Base-by-base conservation (phyloP, 2,888 invertebrate species). In the Stictocephala bisonia region DNA sequence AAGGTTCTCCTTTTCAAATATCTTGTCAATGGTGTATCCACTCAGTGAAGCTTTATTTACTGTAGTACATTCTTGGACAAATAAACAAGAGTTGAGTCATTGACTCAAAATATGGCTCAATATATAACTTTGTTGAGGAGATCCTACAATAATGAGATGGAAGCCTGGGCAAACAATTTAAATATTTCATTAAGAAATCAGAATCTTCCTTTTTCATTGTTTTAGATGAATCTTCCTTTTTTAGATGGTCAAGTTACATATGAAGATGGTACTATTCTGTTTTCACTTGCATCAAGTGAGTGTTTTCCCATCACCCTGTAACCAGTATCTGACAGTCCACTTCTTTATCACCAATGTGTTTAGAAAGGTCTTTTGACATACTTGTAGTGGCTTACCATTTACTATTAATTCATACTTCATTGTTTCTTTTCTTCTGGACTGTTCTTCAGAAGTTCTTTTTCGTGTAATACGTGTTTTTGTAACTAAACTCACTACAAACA, bases 21-120 rank as follows among this genome's bases (percentile, higher is more conserved):
- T 67, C 66, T 67, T 67, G 26, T 44, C 66, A 67, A 67, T 44
- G 24, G 44, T 67, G 44, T 26, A 67, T 44, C 66, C 24, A 67
- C 66, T 67, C 26, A 44, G 44, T 18, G 15, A 26, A 31, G 22
- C 44, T 44, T 67, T 60, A 9, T 18, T 29, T 22, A 26, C 22
- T n/a, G 7, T 67, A 44, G 20, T 44, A 67, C 66, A 67, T 24
- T 44, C 44, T 18, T 67, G n/a, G n/a, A 15, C 66, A 44, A 44
- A 67, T 44, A 44, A 67, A 44, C 41, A 18, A 64, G 18, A 64
- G 20, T 22, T 64, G 26, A 18, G 64, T 67, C 66, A 67, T 67
- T 20, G 44, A 44, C 15, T 44, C 44, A 44, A 67, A 67, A n/a
- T 4, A n/a, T 24, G 44, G 44, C 44, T 44, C 44, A 44, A 67